These are phyloP conservation scores for Argyresthia albistria DNA, from an alignment of 2,888 invertebrate species.

Conservation along the genomic window DNA sequence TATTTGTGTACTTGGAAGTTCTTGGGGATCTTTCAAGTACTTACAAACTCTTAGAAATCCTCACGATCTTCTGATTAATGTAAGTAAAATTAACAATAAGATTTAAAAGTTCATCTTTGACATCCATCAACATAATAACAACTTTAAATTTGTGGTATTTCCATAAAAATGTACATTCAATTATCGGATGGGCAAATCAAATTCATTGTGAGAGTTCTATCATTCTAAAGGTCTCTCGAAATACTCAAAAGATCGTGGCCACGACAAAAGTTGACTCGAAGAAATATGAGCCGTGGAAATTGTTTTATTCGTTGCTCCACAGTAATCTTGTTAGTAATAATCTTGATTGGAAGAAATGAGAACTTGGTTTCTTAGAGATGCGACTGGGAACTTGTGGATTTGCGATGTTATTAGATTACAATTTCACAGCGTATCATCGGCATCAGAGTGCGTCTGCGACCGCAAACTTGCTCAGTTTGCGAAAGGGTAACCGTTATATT, in stretches of 20 bases:
- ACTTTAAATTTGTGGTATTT: no score
- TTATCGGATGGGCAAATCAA: no score
- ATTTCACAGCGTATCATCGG: constrained; percentile 12
- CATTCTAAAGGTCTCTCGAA: no score
- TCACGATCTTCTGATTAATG: no score
- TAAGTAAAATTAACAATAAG: no score
- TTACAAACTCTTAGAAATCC: no score
- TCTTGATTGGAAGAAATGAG: constrained; percentile 6
- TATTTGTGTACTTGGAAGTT: no score
- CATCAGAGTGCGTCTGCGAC: constrained; percentile 1
- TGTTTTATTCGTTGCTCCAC: neutral
- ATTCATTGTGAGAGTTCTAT: no score
- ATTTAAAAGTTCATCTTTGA: no score
- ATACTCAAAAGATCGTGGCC: neutral
- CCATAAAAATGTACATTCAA: no score
- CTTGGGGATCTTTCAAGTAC: no score
- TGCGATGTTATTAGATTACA: constrained; percentile 17
- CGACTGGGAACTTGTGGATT: constrained; percentile 6
- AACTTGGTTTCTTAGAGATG: constrained; percentile 2
- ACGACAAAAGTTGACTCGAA: neutral
- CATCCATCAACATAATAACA: no score
- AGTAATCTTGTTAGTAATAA: constrained; percentile 8
- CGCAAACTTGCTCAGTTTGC: constrained; percentile 23
- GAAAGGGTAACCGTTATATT: constrained; percentile 51
- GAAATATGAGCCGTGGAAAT: neutral